Evolutionary conservation across 2,888 invertebrate genomes (phyloP).

Genomic region (Diabrotica balteata): DNA sequence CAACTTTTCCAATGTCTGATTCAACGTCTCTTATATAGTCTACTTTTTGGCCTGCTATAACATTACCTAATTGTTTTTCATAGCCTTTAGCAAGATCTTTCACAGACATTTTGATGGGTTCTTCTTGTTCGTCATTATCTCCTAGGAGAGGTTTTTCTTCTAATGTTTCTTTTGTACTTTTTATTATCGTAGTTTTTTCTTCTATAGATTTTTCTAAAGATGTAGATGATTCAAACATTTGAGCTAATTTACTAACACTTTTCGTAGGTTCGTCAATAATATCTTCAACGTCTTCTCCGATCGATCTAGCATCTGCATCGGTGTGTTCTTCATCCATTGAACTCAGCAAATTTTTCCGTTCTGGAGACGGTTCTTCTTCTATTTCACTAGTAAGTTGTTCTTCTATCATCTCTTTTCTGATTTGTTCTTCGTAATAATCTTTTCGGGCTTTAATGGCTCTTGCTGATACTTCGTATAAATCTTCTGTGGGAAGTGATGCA

Average conservation of each 20-base stretch:
- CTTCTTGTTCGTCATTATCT: constrained; percentile 22
- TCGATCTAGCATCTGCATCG: constrained; percentile 37
- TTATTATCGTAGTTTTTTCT: constrained; percentile 16
- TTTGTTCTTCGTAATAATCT: constrained; percentile 68
- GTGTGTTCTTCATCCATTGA: constrained; percentile 43
- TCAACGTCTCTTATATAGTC: constrained; percentile 31
- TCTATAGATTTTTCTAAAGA: constrained; percentile 26
- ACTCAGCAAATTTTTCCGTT: constrained; percentile 57
- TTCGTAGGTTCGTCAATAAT: constrained; percentile 37
- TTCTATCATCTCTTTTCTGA: constrained; percentile 67
- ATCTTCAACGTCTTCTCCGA: constrained; percentile 39
- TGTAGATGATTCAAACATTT: constrained; percentile 30
- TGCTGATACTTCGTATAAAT: constrained; percentile 63
- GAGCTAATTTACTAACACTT: constrained; percentile 27
- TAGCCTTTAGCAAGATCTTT: constrained; percentile 48
- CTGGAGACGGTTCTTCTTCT: constrained; percentile 61
- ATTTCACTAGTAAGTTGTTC: constrained; percentile 62
- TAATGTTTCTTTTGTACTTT: neutral
- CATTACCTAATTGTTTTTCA: constrained; percentile 45
- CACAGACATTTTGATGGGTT: constrained; percentile 43
- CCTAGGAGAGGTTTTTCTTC: too few species aligned
- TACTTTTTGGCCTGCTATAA: constrained; percentile 42
- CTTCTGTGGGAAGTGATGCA: constrained; percentile 62
- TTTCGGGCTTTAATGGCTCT: constrained; percentile 65
- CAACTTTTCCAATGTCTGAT: constrained; percentile 28